Conservation (phyloP, 53 echinoderm and acorn worm genomes). For the Crossaster papposus region DNA sequence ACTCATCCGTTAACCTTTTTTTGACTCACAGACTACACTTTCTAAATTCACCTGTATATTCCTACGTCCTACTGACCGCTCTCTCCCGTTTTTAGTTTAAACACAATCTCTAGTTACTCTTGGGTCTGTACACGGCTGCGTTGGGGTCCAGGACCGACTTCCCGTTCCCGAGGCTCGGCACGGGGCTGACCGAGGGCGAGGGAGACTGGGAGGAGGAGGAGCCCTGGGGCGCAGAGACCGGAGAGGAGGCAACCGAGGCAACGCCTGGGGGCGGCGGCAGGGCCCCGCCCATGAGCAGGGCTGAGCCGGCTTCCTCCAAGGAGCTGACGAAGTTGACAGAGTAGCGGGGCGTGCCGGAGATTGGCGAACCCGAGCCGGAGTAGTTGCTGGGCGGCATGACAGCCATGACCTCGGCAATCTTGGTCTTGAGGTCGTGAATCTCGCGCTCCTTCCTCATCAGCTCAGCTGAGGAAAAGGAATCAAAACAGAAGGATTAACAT, state of each 20-base stretch:
- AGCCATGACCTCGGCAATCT: conserved; percentile 97
- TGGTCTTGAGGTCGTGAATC: conserved; percentile 93
- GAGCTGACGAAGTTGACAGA: conserved; percentile 65
- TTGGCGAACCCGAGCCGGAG: conserved; percentile 62
- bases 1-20: neutral
- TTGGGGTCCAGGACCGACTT: conserved; percentile 91
- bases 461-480: conserved; percentile 61
- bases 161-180: conserved; percentile 47
- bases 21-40: neutral
- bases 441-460: conserved; percentile 89
- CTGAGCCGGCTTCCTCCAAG: conserved; percentile 12
- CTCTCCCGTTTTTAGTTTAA: neutral
- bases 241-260: conserved; percentile 43
- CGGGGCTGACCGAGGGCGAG: conserved; percentile 58
- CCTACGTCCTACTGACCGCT: neutral
- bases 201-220: conserved; percentile 52
- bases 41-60: neutral
- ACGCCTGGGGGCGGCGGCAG: conserved; percentile 8
- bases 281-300: conserved; percentile 31
- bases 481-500: neutral
- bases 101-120: conserved; percentile 90
- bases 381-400: conserved; percentile 91
- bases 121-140: conserved; percentile 94
- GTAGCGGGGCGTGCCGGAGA: conserved; percentile 75
- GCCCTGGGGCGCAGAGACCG: conserved; percentile 51